Evolutionary conservation across 2,888 invertebrate genomes (phyloP).

Genomic region (Andricus curvator): DNA sequence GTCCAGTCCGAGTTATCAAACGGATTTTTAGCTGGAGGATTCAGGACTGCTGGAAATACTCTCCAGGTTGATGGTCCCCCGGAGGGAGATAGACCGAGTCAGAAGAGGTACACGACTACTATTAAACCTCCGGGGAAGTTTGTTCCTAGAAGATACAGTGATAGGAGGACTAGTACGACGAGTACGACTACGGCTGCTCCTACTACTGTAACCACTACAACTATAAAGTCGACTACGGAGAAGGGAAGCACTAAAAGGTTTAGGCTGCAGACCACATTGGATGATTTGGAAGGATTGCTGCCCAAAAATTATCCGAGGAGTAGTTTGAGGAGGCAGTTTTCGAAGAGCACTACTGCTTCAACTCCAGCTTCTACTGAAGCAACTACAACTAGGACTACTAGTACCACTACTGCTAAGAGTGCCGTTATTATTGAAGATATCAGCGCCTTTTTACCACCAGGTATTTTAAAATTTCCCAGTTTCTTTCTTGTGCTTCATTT

Average conservation of each 20-base stretch:
- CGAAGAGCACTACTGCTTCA: constrained; percentile 50
- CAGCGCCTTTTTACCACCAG: constrained; percentile 83
- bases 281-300: constrained; percentile 60
- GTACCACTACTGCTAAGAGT: constrained; percentile 46
- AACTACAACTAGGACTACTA: constrained; percentile 49
- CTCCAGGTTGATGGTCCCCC: constrained; percentile 81
- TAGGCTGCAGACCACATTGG: constrained; percentile 54
- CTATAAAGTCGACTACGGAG: constrained; percentile 40
- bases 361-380: constrained; percentile 41
- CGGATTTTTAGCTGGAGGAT: constrained; percentile 86
- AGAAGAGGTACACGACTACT: constrained; percentile 80
- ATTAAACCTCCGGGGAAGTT: constrained; percentile 78
- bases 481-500: neutral
- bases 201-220: constrained; percentile 60
- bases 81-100: constrained; percentile 81
- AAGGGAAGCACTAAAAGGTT: constrained; percentile 46
- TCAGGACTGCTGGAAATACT: constrained; percentile 84
- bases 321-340: constrained; percentile 60
- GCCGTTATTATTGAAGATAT: constrained; percentile 77
- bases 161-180: constrained; percentile 64
- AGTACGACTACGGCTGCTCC: constrained; percentile 51
- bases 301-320: constrained; percentile 60
- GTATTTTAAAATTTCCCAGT: constrained; percentile 63
- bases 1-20: constrained; percentile 92
- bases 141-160: constrained; percentile 70